phyloP scores from a whole-genome alignment of 1,140 invertebrate species.

The Parapsyche elsis region DNA sequence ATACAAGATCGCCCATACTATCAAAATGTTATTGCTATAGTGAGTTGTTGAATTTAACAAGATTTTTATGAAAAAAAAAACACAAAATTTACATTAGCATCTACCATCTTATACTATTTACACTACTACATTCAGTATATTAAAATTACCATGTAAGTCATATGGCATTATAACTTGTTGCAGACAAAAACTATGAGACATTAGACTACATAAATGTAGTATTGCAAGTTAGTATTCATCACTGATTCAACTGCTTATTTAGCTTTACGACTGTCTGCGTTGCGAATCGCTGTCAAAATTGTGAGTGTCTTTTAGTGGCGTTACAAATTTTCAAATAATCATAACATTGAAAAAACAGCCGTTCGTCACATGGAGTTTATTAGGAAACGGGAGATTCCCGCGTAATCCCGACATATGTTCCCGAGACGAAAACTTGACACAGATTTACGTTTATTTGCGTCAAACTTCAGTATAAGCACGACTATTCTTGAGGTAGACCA shows the following conservation, averaged over 20 bases:
- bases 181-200: too few relatives aligned
- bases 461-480: conserved; percentile 24
- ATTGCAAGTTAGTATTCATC: neutral
- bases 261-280: too few relatives aligned
- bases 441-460: conserved; percentile 56
- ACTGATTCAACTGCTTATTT: too few relatives aligned
- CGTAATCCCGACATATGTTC: conserved; percentile 54
- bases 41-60: neutral
- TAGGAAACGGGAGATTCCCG: conserved; percentile 41
- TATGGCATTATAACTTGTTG: too few relatives aligned
- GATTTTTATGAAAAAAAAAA: neutral
- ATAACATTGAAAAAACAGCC: conserved; percentile 31
- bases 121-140: too few relatives aligned
- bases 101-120: too few relatives aligned
- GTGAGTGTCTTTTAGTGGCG: neutral
- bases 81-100: too few relatives aligned
- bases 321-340: conserved; percentile 40
- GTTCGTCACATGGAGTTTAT: conserved; percentile 15
- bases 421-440: conserved; percentile 48
- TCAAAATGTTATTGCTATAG: neutral
- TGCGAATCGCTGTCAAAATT: neutral
- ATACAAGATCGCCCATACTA: too few relatives aligned
- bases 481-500: neutral
- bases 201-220: too few relatives aligned
- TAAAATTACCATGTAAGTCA: too few relatives aligned